These are phyloP conservation scores for Lissonota sp. DNA, from an alignment of 2,888 invertebrate species.

Conservation along the genomic window DNA sequence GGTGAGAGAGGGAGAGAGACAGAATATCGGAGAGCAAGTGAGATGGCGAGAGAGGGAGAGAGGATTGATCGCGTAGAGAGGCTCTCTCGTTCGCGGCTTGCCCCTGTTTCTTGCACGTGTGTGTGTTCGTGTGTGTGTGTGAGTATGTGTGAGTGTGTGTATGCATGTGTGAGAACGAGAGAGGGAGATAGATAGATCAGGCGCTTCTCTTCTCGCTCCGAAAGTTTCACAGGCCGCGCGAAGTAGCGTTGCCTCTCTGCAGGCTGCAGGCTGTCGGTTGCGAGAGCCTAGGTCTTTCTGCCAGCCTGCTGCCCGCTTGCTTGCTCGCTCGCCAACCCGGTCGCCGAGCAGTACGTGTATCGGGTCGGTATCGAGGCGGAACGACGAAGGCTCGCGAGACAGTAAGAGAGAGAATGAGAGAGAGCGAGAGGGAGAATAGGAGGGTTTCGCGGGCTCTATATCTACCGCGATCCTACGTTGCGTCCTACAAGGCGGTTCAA, in stretches of 20 bases:
- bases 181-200: slow-evolving; percentile 69
- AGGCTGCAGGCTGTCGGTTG: slow-evolving; percentile 61
- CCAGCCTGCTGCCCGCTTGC: slow-evolving; percentile 15
- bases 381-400: slow-evolving; percentile 66
- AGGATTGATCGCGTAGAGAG: slow-evolving; percentile 62
- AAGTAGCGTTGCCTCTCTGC: slow-evolving; percentile 41
- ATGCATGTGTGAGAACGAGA: slow-evolving; percentile 63
- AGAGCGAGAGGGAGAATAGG: slow-evolving; percentile 16
- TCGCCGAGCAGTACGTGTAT: slow-evolving; percentile 67
- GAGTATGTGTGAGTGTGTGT: background rate
- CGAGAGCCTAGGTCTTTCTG: slow-evolving; percentile 51
- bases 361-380: slow-evolving; percentile 74
- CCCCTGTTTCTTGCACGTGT: slow-evolving; percentile 12
- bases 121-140: no score
- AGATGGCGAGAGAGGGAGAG: slow-evolving; percentile 48
- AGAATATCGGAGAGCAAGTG: slow-evolving; percentile 55
- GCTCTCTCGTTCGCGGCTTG: slow-evolving; percentile 54
- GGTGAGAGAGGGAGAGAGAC: slow-evolving; percentile 62
- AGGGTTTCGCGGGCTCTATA: slow-evolving; percentile 58
- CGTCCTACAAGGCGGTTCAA: slow-evolving; percentile 71
- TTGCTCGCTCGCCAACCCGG: slow-evolving; percentile 57
- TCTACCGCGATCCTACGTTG: slow-evolving; percentile 68
- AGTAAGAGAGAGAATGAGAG: slow-evolving; percentile 15
- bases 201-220: slow-evolving; percentile 71
- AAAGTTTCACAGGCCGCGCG: slow-evolving; percentile 69